These are phyloP conservation scores for Sinocyclocheilus rhinocerous DNA, from an alignment of 2,113 vertebrate species.

Conservation along the genomic window DNA sequence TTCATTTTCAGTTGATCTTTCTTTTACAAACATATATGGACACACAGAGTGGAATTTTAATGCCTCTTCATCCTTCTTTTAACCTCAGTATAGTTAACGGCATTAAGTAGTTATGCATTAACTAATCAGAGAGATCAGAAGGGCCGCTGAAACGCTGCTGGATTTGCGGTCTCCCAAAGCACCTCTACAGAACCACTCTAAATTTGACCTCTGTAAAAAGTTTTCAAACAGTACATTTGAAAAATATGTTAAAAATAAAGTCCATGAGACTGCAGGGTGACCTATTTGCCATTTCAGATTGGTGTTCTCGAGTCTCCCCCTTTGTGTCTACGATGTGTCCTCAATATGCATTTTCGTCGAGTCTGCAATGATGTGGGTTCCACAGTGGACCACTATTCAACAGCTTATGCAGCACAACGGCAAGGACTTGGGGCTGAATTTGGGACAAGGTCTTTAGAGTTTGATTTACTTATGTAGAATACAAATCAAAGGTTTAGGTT, in stretches of 20 bases:
- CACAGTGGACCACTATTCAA: not conserved
- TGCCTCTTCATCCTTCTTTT: conserved; percentile 28
- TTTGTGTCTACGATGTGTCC: not conserved
- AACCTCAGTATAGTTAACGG: conserved; percentile 13
- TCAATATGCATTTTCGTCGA: not conserved
- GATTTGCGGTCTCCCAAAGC: conserved; percentile 5
- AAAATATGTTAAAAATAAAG: not conserved
- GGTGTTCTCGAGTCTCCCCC: not conserved
- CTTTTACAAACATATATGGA: not conserved
- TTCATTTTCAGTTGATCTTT: conserved; percentile 11
- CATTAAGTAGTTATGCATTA: conserved; percentile 10
- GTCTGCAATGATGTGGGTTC: not conserved
- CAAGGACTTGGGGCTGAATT: not conserved
- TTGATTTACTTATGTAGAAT: no score
- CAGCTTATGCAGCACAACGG: not conserved
- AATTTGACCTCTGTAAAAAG: conserved; percentile 1
- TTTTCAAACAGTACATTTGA: not conserved
- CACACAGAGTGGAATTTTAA: conserved; percentile 32
- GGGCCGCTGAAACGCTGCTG: not conserved
- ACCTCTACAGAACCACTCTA: not conserved
- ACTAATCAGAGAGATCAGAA: conserved; percentile 31
- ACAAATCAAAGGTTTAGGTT: not conserved
- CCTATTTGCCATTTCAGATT: not conserved
- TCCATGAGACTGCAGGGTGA: not conserved
- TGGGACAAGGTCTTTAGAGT: not conserved